Evolutionary conservation across 2,888 invertebrate species (phyloP).

Genomic region (Synanthedon tipuliformis): DNA sequence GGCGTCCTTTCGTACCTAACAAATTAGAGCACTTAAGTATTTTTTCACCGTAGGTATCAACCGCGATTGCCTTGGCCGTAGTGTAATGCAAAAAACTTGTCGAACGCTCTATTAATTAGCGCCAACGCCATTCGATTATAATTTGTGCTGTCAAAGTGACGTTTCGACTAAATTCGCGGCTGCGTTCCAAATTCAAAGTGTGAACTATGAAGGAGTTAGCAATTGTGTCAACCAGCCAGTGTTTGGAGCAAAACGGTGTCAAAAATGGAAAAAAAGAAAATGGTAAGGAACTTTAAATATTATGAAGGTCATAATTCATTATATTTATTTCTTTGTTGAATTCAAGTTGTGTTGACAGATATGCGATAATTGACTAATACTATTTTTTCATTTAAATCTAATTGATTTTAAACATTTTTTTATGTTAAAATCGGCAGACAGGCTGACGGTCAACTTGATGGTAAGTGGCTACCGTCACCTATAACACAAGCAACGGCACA

Average conservation of each 20-base stretch:
- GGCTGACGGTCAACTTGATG: no score
- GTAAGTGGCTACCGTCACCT: no score
- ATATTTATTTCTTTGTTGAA: no score
- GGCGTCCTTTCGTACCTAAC: not conserved
- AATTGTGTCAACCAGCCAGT: not conserved
- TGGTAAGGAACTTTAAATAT: not conserved
- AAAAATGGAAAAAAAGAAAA: not conserved
- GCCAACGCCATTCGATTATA: not conserved
- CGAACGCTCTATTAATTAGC: not conserved
- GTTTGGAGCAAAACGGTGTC: not conserved
- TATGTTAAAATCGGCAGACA: no score
- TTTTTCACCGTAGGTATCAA: not conserved
- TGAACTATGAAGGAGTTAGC: not conserved
- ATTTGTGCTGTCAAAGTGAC: not conserved
- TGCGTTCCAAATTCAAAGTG: not conserved
- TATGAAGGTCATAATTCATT: no score
- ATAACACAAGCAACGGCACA: no score
- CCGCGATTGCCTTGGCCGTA: not conserved
- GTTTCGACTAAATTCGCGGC: not conserved
- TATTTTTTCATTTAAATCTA: no score
- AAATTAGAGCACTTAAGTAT: not conserved
- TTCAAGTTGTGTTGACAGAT: no score
- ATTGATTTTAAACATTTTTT: no score
- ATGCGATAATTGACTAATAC: no score
- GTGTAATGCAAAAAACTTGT: not conserved